Conservation (phyloP, 2,113 vertebrate genomes). For the Atractosteus spatula region DNA sequence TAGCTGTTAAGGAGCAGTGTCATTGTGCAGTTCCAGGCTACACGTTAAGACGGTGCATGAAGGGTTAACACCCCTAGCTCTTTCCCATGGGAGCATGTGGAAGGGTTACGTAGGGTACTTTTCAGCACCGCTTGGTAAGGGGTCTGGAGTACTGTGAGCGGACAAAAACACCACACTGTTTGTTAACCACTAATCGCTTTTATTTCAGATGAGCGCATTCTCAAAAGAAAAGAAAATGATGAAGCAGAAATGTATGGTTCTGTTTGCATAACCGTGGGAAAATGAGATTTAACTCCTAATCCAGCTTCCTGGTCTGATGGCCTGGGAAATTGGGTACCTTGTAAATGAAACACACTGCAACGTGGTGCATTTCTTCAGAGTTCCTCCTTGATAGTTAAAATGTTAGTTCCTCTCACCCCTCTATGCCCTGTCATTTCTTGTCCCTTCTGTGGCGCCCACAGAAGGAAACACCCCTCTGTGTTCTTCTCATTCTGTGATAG, state of each 20-base stretch:
- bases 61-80: not conserved
- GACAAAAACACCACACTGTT: slow-evolving; percentile 44
- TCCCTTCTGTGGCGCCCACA: not conserved
- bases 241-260: slow-evolving; percentile 41
- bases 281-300: slow-evolving; percentile 54
- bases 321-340: slow-evolving; percentile 53
- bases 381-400: not conserved
- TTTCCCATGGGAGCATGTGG: not conserved
- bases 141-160: not conserved
- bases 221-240: slow-evolving; percentile 48
- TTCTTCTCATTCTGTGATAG: too few species aligned
- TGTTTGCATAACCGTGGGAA: slow-evolving; percentile 50
- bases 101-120: not conserved
- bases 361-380: not conserved
- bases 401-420: not conserved
- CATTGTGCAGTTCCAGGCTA: not conserved
- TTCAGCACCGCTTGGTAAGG: not conserved
- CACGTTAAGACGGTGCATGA: not conserved
- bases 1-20: too few species aligned
- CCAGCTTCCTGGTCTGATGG: slow-evolving; percentile 59
- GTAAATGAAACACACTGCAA: slow-evolving; percentile 7
- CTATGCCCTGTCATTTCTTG: not conserved
- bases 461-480: not conserved
- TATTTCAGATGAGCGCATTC: slow-evolving; percentile 50
- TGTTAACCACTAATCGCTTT: slow-evolving; percentile 58